These are phyloP conservation scores for Saturnia japonica DNA, from an alignment of 2,888 invertebrate species.

Conservation along the genomic window DNA sequence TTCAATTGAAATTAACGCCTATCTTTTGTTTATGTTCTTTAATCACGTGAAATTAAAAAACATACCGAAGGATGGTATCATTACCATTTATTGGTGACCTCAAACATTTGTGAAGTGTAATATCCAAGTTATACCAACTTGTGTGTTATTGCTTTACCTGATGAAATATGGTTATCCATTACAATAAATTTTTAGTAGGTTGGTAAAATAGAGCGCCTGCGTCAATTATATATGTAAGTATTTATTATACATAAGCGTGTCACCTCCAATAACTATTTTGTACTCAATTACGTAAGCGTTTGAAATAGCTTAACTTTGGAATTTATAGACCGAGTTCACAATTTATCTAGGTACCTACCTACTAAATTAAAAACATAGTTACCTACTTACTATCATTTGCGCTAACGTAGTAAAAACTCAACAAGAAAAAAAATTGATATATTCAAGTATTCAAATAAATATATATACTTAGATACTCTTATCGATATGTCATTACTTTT, in stretches of 20 bases:
- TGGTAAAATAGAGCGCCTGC: neutral
- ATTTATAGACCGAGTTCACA: neutral
- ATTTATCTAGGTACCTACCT: neutral
- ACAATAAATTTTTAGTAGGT: neutral
- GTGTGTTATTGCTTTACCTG: neutral
- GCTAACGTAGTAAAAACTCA: neutral
- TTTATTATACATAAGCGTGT: neutral
- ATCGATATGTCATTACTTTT: neutral
- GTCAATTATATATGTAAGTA: neutral
- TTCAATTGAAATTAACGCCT: conserved; percentile 10
- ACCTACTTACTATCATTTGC: neutral
- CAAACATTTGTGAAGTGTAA: neutral
- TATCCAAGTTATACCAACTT: neutral
- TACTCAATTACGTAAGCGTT: neutral
- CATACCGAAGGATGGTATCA: neutral
- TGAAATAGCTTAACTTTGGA: neutral
- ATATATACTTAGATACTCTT: neutral
- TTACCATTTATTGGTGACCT: neutral
- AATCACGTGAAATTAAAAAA: neutral
- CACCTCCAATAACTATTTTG: neutral
- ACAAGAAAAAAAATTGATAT: neutral
- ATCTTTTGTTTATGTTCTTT: conserved; percentile 10
- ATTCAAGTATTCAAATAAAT: neutral
- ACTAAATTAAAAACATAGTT: neutral
- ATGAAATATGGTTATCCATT: neutral